Base-by-base conservation (phyloP, 1,140 invertebrate genomes). In the Lepidurus arcticus region DNA sequence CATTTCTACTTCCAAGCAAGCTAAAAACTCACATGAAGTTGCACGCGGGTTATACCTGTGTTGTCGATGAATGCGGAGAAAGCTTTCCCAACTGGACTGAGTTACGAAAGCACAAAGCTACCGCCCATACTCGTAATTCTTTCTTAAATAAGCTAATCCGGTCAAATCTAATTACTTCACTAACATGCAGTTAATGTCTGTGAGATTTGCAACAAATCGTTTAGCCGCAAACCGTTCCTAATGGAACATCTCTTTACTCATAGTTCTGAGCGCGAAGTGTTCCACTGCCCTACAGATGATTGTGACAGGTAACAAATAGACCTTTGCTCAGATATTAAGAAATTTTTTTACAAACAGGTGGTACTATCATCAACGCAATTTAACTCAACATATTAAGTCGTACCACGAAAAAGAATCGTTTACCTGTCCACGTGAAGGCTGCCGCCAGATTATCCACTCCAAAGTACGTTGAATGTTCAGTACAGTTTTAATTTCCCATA, bases 1-100 rank as follows among this genome's bases (percentile, higher is more conserved):
- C 78, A 10, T 78, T 78, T 74, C 13, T 79, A 10, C 42, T 78
- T 26, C 73, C 78, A 9, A 78, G 78, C 34, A 76, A 47, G n/a
- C 45, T 78, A 47, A 78, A 78, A 76, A 24, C 53, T 21, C 78
- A 78, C 42, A 42, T 42, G 73, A 78, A 78, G 44, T 42, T 45
- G 4, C 78, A 78, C 42, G 73, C 24, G 24, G 78, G 78, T 6
- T 78, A 78, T 45, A 24, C 43, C 13, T 78, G 78, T 16, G 45
- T 24, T 44, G 7, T 43, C 34, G 78, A 78, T 11, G 24, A n/a
- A 8, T 78, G 78, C 73, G 26, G 43, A 13, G 34, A 78, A 16
- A 42, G 26, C 34, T 78, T 78, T 34, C 7, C 21, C 42, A 78
- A 42, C 13, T 78, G 78, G 78, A 43, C 78, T 11, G 43, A 11